Conservation (phyloP, 2,113 vertebrate species). For the Oenanthe oenanthe region DNA sequence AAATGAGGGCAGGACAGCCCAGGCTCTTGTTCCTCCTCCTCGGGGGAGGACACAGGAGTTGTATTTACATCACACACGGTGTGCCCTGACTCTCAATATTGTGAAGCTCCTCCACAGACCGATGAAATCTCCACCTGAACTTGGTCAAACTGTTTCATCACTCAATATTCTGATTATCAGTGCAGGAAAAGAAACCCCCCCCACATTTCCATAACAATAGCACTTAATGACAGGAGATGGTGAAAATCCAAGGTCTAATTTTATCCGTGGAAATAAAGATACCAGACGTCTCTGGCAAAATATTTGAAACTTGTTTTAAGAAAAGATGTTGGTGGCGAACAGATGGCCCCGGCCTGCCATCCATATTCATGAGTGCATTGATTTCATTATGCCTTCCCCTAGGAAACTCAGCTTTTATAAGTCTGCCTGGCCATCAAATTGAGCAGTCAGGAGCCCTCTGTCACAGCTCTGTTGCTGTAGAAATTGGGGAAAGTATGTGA, state of each 20-base stretch:
- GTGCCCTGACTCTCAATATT: constrained; percentile 20
- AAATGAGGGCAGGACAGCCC: neutral
- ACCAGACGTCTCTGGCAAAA: neutral
- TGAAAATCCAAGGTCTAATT: constrained; percentile 45
- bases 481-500: constrained; percentile 60
- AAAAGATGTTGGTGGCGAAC: constrained; percentile 68
- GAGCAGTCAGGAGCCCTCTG: constrained; percentile 76
- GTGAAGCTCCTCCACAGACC: neutral
- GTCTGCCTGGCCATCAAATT: constrained; percentile 70
- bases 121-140: constrained; percentile 22
- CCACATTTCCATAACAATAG: neutral
- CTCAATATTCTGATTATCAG: neutral
- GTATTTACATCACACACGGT: neutral
- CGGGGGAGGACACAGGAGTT: neutral
- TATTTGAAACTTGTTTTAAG: constrained; percentile 60
- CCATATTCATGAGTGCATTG: constrained; percentile 78
- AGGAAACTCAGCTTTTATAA: constrained; percentile 74
- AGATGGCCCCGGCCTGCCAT: constrained; percentile 71
- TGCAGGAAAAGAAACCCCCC: neutral
- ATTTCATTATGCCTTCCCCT: constrained; percentile 72
- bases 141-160: neutral
- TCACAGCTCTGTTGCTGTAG: constrained; percentile 68
- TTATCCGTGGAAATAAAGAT: neutral
- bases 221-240: neutral
- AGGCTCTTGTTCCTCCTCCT: neutral